Evolutionary conservation across 2,888 invertebrate species (phyloP), one percentile per base, ranked within the genome.

Genomic region (Pheosia gnoma): DNA sequence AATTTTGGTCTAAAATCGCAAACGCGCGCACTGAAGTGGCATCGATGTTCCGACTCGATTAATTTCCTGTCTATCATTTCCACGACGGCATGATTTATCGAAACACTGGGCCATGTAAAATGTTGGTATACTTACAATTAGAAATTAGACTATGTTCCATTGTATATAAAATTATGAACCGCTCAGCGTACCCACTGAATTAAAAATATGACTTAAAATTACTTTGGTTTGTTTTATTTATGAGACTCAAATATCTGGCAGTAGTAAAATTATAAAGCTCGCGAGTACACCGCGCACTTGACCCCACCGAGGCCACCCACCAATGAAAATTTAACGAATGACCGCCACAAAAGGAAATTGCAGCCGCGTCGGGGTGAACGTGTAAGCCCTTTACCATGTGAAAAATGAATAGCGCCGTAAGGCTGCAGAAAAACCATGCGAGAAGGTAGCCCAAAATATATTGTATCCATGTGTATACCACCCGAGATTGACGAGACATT

Each of bases 311-410:
- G 82, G 75, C 81, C 76, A 73, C 79, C 74, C 61, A 63, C 77
- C 79, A 75, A 82, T 89, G 85, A 87, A 88, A 88, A 81, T 86
- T 88, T 89, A 88, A 89, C 87, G 87, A 88, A 87, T 83, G 82
- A 77, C 77, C 77, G 80, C 85, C 85, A 83, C 87, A 85, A 88
- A 87, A 87, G 87, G 84, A 87, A 84, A 86, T 87, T 88, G 84
- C 85, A 80, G 75, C 81, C 80, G 74, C 82, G 71, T 74, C 72
- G 72, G 76, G 66, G 75, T 72, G 74, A 75, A 79, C 80, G 83
- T 81, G 83, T 78, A 79, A 82, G 80, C 82, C 85, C 81, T 84
- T 82, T 84, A 80, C 80, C 80, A 79, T 79, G 79, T 72, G 73
- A 70, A 71, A 77, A 81, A 79, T 79, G 74, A 78, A 81, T 81